These are phyloP conservation scores for Tapirus terrestris DNA, from an alignment of 2,113 vertebrate genomes.

Conservation along the genomic window DNA sequence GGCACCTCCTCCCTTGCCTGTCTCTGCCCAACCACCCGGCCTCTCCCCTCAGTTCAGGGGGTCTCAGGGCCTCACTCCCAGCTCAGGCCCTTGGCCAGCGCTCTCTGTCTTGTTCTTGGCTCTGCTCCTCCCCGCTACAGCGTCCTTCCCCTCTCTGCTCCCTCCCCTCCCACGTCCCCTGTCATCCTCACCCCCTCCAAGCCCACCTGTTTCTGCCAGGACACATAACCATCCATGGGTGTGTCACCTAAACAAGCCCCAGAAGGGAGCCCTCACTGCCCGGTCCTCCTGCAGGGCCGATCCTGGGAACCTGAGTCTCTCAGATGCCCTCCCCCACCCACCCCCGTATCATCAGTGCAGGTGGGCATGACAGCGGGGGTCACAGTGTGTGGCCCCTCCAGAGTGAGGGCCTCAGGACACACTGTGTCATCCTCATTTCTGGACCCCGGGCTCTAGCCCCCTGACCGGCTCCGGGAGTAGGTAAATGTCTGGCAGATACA, in stretches of 20 bases:
- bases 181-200: not conserved
- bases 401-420: too few species aligned
- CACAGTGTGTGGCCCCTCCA: not conserved
- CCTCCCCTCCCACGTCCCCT: not conserved
- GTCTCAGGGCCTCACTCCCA: not conserved
- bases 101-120: not conserved
- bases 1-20: not conserved
- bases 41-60: not conserved
- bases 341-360: accelerated
- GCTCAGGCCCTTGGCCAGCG: not conserved
- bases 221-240: accelerated
- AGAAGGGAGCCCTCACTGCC: not conserved
- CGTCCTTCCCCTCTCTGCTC: too few species aligned
- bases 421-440: accelerated
- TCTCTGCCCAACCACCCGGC: not conserved
- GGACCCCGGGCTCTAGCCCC: not conserved
- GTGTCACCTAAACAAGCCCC: not conserved
- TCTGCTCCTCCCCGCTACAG: not conserved
- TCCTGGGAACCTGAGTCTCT: not conserved
- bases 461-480: accelerated
- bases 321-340: not conserved
- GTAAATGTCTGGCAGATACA: not conserved
- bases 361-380: too few species aligned
- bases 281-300: not conserved
- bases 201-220: not conserved